phyloP scores from a whole-genome alignment of 92 coral and sea anemone genomes.

The Bergia puertoricense region DNA sequence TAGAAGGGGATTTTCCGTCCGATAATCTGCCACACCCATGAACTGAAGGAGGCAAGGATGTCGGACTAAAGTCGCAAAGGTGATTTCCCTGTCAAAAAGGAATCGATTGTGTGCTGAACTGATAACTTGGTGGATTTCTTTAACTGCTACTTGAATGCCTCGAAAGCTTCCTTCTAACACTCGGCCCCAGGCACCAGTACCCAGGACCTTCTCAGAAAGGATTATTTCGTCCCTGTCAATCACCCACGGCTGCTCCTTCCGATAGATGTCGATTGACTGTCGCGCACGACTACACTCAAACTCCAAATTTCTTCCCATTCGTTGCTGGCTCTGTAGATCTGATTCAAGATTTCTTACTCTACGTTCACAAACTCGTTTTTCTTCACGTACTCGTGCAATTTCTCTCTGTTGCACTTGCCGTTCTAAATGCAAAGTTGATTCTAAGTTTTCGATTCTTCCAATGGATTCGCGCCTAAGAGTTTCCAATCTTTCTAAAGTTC shows the following conservation, averaged over 20 bases:
- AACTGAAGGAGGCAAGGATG: constrained; percentile 87
- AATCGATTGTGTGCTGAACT: constrained; percentile 74
- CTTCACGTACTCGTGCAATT: constrained; percentile 55
- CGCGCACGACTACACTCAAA: constrained; percentile 64
- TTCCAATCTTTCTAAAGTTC: constrained; percentile 59
- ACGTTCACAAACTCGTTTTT: constrained; percentile 65
- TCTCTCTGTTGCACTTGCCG: constrained; percentile 51
- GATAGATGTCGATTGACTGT: constrained; percentile 58
- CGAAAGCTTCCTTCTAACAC: constrained; percentile 84
- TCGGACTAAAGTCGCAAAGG: constrained; percentile 74
- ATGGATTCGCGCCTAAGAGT: constrained; percentile 41
- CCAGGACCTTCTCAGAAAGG: constrained; percentile 72
- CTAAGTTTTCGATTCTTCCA: constrained; percentile 50
- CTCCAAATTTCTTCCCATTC: constrained; percentile 66
- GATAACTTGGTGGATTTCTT: constrained; percentile 83
- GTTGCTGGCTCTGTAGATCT: constrained; percentile 54
- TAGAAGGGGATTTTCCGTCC: constrained; percentile 62
- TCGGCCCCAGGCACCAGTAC: constrained; percentile 91
- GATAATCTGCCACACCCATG: constrained; percentile 76
- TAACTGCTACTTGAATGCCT: constrained; percentile 80
- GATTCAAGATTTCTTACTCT: constrained; percentile 61
- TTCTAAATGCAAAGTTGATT: constrained; percentile 58
- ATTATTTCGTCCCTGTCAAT: constrained; percentile 64
- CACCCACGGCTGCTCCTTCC: constrained; percentile 85
- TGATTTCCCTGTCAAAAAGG: constrained; percentile 79